A percentile compares a stretch with the other conserved stretches of the same genome.
These are phyloP conservation scores for Hypercompe scribonia DNA, from an alignment of 2,888 invertebrate genomes.

Conservation along the genomic window DNA sequence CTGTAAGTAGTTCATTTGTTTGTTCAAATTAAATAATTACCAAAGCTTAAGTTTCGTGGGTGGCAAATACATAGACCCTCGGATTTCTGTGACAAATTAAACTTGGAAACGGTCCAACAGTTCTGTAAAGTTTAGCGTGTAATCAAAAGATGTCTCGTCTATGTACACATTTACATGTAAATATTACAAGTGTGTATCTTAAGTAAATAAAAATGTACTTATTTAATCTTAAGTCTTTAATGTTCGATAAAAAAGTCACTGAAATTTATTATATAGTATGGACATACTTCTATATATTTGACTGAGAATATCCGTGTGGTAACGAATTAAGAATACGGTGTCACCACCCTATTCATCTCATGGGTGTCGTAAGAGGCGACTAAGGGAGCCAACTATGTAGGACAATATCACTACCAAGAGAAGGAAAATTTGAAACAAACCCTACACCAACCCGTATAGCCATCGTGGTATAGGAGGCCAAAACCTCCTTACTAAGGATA, in stretches of 20 bases:
- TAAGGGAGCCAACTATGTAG: too few relatives aligned
- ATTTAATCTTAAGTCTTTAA: not conserved
- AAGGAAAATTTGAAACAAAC: too few relatives aligned
- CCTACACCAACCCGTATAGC: too few relatives aligned
- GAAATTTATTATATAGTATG: not conserved
- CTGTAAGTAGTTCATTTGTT: not conserved
- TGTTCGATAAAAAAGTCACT: not conserved
- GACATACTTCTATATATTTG: too few relatives aligned
- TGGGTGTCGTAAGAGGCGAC: too few relatives aligned
- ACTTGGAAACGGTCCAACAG: not conserved
- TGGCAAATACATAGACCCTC: not conserved
- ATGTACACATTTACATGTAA: not conserved
- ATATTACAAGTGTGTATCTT: not conserved
- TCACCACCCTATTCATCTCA: too few relatives aligned
- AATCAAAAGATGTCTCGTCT: not conserved
- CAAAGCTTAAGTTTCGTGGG: conserved; percentile 1
- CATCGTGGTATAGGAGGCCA: too few relatives aligned
- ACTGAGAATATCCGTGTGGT: too few relatives aligned
- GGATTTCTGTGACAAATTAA: conserved; percentile 1
- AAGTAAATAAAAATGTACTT: not conserved
- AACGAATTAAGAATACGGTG: too few relatives aligned
- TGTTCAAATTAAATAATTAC: not conserved
- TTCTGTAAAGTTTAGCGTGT: not conserved
- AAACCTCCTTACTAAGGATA: too few relatives aligned
- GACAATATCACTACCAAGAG: too few relatives aligned